Evolutionary conservation across 1,140 invertebrate species (phyloP), one percentile per base, ranked within the genome.

Genomic region (Panulirus ornatus): DNA sequence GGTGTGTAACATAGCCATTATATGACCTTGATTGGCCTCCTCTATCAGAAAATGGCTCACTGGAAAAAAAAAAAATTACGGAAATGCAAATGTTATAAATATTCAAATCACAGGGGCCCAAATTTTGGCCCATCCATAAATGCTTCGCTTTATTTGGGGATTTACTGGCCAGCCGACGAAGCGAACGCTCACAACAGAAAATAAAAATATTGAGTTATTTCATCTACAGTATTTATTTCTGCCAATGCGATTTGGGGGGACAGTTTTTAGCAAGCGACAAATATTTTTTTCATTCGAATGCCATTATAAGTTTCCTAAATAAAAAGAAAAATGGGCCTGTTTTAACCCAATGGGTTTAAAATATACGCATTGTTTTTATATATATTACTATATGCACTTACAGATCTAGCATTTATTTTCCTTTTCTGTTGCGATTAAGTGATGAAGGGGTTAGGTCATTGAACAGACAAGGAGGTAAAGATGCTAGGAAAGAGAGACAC

Each of bases 11-110:
- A 16, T 73, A 73, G 22, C 70, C 51, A 11, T 38, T 38, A 73
- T 16, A 11, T 38, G 70, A 16, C 70, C 70, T 38, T n/a, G n/a
- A n/a, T n/a, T n/a, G n/a, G n/a, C n/a, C n/a, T n/a, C n/a, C n/a
- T n/a, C n/a, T n/a, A n/a, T n/a, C n/a, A n/a, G n/a, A n/a, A n/a
- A n/a, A n/a, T n/a, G n/a, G n/a, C n/a, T n/a, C n/a, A n/a, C n/a
- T 6, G 22, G 30, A 73, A 73, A 73, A 34, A 73, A 38, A 51
- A 81, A 83, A 36, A 63, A 16, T 38, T 34, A 34, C 51, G 19
- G n/a, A 79, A 83, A 83, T 83, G 81, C 81, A 83, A 83, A 83
- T 83, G 81, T 66, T 83, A 83, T 83, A 83, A 83, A 83, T 83
- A 83, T 83, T 83, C 58, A 83, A 83, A 66, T 83, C 81, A 38